A percentile compares a stretch with the other conserved stretches of the same genome.
These are phyloP conservation scores for Eupithecia insigniata DNA, from an alignment of 2,888 invertebrate genomes.

Conservation along the genomic window DNA sequence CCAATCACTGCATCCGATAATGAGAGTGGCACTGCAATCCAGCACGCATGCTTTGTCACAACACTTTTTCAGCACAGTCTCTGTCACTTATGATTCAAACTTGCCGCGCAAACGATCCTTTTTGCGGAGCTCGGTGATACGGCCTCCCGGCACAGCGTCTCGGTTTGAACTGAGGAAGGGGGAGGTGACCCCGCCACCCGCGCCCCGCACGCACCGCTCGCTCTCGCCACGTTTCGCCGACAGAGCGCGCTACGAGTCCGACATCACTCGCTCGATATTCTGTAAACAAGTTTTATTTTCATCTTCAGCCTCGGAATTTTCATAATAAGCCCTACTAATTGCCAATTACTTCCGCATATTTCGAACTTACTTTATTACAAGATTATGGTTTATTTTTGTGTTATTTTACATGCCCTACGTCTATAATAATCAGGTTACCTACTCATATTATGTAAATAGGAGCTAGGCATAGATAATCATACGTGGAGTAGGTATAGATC, in stretches of 20 bases:
- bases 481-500: background rate
- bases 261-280: constrained; percentile 80
- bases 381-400: background rate
- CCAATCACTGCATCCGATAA: constrained; percentile 81
- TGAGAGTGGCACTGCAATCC: constrained; percentile 77
- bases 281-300: constrained; percentile 82
- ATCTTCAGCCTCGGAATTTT: constrained; percentile 64
- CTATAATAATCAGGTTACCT: background rate
- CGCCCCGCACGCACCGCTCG: constrained; percentile 59
- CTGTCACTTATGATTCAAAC: constrained; percentile 65
- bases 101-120: constrained; percentile 79
- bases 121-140: constrained; percentile 57
- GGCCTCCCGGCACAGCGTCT: constrained; percentile 60
- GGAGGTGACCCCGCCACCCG: constrained; percentile 69
- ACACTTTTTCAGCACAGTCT: constrained; percentile 67
- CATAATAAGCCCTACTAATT: constrained; percentile 40
- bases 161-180: constrained; percentile 78
- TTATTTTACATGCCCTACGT: background rate
- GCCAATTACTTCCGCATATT: background rate
- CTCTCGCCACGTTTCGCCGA: constrained; percentile 60
- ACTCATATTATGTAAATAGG: background rate
- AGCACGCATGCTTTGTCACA: constrained; percentile 67
- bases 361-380: background rate
- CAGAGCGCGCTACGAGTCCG: constrained; percentile 78
- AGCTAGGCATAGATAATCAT: background rate